phyloP scores from a whole-genome alignment of 2,888 invertebrate species.

The Agrochola lota region DNA sequence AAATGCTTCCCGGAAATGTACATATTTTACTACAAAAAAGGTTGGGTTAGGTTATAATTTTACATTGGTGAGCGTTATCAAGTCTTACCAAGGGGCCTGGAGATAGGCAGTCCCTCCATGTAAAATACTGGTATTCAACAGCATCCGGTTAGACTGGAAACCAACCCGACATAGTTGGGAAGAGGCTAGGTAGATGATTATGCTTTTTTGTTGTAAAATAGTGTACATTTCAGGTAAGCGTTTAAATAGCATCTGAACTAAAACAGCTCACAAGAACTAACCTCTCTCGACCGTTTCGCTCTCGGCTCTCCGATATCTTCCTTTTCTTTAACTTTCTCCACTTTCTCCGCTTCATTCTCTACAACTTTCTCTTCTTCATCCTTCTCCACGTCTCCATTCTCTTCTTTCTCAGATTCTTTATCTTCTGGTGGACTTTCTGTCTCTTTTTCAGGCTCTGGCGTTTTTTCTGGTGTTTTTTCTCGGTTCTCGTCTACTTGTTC shows the following conservation, averaged over 20 bases:
- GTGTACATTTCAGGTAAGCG: conserved; percentile 12
- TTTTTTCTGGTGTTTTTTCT: conserved; percentile 42
- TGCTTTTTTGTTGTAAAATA: background rate
- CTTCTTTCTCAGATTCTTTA: conserved; percentile 43
- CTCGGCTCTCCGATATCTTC: conserved; percentile 76
- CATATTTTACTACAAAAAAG: background rate
- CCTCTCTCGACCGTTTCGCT: conserved; percentile 87
- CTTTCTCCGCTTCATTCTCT: conserved; percentile 53
- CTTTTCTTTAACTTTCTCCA: conserved; percentile 55
- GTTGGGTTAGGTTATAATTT: background rate
- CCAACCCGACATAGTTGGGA: background rate
- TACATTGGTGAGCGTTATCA: background rate
- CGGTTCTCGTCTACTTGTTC: conserved; percentile 33
- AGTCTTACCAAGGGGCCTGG: background rate
- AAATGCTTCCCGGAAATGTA: conserved; percentile 15
- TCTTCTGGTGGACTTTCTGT: conserved; percentile 45
- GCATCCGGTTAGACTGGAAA: background rate
- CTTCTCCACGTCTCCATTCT: conserved; percentile 53
- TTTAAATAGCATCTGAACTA: background rate
- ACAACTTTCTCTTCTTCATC: conserved; percentile 50
- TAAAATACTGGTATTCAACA: background rate
- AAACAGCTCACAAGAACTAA: conserved; percentile 61
- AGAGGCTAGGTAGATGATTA: background rate
- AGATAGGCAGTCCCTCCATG: too few species aligned
- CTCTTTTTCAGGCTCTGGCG: conserved; percentile 45